Evolutionary conservation across 2,888 invertebrate genomes (phyloP).

Genomic region (Phrixothrix hirtus): DNA sequence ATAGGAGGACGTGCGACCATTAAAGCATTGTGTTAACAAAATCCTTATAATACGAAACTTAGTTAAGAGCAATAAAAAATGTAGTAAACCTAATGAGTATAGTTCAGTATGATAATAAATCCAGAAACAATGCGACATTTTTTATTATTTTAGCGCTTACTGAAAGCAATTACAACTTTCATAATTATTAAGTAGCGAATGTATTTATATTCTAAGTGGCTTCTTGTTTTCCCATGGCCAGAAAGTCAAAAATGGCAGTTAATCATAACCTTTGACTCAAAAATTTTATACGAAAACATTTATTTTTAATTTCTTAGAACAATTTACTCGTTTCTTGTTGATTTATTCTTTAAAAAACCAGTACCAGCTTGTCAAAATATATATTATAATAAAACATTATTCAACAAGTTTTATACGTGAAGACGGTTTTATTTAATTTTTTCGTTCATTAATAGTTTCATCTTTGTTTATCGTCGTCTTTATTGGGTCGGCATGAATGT

Average conservation of each 20-base stretch:
- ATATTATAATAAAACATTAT: slow-evolving; percentile 25
- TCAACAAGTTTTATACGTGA: slow-evolving; percentile 23
- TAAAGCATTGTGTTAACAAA: slow-evolving; percentile 15
- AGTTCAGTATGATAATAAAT: slow-evolving; percentile 23
- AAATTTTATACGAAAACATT: slow-evolving; percentile 25
- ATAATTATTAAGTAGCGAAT: slow-evolving; percentile 21
- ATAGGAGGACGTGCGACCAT: slow-evolving; percentile 23
- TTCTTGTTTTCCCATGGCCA: slow-evolving; percentile 26
- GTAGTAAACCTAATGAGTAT: slow-evolving; percentile 25
- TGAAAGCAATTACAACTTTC: slow-evolving; percentile 17
- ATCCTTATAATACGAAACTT: slow-evolving; percentile 17
- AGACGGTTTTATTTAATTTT: slow-evolving; percentile 3
- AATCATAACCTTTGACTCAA: slow-evolving; percentile 29
- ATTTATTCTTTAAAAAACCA: slow-evolving; percentile 23
- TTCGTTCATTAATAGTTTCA: slow-evolving; percentile 1
- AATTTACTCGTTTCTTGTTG: slow-evolving; percentile 28
- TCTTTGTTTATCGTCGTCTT: slow-evolving; percentile 12
- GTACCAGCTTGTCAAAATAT: slow-evolving; percentile 26
- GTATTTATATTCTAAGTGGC: slow-evolving; percentile 13
- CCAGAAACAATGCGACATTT: slow-evolving; percentile 29
- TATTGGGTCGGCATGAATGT: not conserved
- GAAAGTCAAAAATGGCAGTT: slow-evolving; percentile 23
- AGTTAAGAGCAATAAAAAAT: slow-evolving; percentile 12
- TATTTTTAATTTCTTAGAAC: slow-evolving; percentile 28
- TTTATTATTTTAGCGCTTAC: slow-evolving; percentile 7